Evolutionary conservation across 2,888 invertebrate genomes (phyloP), one percentile per base, ranked within the genome.

Genomic region (Scaptomyza polygonia): DNA sequence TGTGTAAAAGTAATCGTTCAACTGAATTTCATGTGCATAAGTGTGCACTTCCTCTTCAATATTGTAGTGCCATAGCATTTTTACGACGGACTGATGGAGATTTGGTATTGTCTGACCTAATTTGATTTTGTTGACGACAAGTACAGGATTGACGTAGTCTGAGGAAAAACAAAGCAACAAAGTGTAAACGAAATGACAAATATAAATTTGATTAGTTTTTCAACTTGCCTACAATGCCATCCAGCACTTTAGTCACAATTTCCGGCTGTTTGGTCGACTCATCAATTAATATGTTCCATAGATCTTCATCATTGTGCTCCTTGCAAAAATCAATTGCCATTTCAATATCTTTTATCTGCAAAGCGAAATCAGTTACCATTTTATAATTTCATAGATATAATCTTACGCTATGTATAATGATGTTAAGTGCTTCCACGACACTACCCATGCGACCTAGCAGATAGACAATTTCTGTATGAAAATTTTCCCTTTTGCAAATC

Each of bases 241-340:
- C 93, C 7, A 94, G 91, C 16, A 94, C 88, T 69, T 94, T 91
- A 0, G 94, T 93, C 43, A 94, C 93, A 74, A 93, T 94, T 72
- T 96, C 95, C 11, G 98, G 97, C 89, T 97, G 97, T 82, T 97
- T 94, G 5, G 97, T 93, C 0, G 98, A 97, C 89, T 96, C 95
- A 79, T 95, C 94, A 61, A 99, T 97, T 16, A 99, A 93, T 89
- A 98, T 96, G 67, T 95, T 94, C 99, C 99, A 99, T 21, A 99
- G 92, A 89, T 99, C 98, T 27, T 94, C 94, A 90, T 99, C 99
- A 85, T 98, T 96, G 88, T 98, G 97, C 89, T 99, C 98, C 91
- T 98, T 98, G 91, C 99, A 99, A 92, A 99, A 99, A 59, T 96
- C 95, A 56, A 99, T 98, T 0, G 99, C 99, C 92, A 97, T 96